phyloP scores from a whole-genome alignment of 2,113 vertebrate species.

The Fregetta grallaria region DNA sequence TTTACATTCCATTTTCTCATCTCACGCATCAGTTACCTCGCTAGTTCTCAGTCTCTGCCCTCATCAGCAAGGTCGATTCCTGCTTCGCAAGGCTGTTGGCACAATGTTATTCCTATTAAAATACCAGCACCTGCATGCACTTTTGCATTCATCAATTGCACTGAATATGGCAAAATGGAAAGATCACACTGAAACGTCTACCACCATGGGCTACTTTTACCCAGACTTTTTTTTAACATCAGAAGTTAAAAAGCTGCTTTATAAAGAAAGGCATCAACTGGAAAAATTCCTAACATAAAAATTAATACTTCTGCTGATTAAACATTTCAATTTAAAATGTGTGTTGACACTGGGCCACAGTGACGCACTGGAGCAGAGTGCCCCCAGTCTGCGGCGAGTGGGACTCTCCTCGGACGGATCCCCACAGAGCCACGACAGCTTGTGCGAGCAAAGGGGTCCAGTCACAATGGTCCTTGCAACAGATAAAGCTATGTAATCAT shows the following conservation, averaged over 20 bases:
- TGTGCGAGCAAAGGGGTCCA: too few species aligned
- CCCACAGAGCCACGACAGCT: not conserved
- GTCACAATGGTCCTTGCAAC: not conserved
- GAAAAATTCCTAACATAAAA: not conserved
- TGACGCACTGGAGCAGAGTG: not conserved
- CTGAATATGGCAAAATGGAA: not conserved
- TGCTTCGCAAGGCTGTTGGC: rapidly evolving
- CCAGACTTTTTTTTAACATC: not conserved
- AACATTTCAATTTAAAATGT: not conserved
- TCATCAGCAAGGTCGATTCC: not conserved
- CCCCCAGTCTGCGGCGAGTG: rapidly evolving
- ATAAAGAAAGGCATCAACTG: not conserved
- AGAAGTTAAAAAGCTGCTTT: not conserved
- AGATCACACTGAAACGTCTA: not conserved
- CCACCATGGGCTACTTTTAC: not conserved
- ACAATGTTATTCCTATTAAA: too few species aligned
- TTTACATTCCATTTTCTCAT: not conserved
- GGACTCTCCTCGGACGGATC: not conserved
- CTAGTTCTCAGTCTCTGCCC: not conserved
- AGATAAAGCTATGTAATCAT: not conserved
- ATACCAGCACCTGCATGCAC: not conserved
- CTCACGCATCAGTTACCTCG: rapidly evolving
- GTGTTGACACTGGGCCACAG: not conserved
- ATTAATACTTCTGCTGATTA: not conserved
- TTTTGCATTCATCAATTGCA: rapidly evolving